Conservation (phyloP, 2,888 invertebrate genomes). For the Oegoconia quadripuncta region DNA sequence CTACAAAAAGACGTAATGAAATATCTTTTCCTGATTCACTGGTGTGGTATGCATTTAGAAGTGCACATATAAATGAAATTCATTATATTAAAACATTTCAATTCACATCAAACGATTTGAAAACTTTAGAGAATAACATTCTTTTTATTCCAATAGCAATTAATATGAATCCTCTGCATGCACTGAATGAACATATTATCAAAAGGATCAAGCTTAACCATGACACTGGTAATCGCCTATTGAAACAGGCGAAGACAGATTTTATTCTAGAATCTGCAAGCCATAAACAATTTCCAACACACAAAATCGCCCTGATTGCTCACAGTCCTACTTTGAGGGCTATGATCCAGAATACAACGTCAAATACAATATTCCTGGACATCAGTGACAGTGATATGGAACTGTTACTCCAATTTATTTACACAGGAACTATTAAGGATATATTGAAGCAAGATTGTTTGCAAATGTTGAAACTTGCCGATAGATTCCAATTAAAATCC, state of each 20-base stretch:
- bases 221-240: constrained; percentile 36
- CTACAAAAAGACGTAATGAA: constrained; percentile 10
- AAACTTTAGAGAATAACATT: constrained; percentile 24
- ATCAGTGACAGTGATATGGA: constrained; percentile 49
- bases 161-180: constrained; percentile 32
- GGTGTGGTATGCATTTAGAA: constrained; percentile 35
- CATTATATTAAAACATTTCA: constrained; percentile 49
- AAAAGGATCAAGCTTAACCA: constrained; percentile 49
- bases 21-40: constrained; percentile 25
- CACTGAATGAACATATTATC: constrained; percentile 36
- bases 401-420: constrained; percentile 52
- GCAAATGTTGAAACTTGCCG: constrained; percentile 45
- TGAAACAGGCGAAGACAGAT: constrained; percentile 45
- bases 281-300: constrained; percentile 42
- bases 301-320: constrained; percentile 53
- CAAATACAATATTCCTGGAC: constrained; percentile 34
- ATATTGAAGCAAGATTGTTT: constrained; percentile 41
- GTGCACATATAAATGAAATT: constrained; percentile 37
- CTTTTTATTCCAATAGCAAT: constrained; percentile 51
- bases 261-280: constrained; percentile 43
- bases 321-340: constrained; percentile 50
- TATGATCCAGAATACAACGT: constrained; percentile 32
- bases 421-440: constrained; percentile 51
- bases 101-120: constrained; percentile 33
- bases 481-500: constrained; percentile 42